Conservation (phyloP, 2,888 invertebrate species). For the Lithophane semibrunnea region DNA sequence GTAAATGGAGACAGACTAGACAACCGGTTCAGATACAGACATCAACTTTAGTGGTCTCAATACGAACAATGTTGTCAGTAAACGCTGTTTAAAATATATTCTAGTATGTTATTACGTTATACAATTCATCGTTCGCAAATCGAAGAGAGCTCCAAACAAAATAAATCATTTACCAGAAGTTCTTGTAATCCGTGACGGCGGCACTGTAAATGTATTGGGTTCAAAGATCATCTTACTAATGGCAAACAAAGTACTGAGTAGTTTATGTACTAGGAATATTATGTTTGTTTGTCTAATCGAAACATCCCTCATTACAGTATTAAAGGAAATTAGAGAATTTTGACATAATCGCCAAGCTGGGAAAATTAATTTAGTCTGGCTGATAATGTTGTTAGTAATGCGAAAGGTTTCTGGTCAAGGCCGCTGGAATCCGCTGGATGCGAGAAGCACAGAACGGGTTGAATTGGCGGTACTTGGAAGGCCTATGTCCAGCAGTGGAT, state of each 20-base stretch:
- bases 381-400: neutral
- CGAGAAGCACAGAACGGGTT: too few relatives aligned
- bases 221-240: constrained; percentile 29
- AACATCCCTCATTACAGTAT: neutral
- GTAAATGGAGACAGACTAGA: too few relatives aligned
- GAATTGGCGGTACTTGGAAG: too few relatives aligned
- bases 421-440: too few relatives aligned
- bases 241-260: constrained; percentile 19
- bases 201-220: constrained; percentile 10
- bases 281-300: neutral
- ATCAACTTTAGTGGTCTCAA: neutral
- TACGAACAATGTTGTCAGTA: neutral
- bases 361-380: neutral
- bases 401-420: neutral
- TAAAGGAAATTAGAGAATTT: neutral
- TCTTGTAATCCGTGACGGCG: constrained; percentile 25
- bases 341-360: neutral
- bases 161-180: constrained; percentile 34
- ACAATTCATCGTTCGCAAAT: constrained; percentile 14
- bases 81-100: neutral
- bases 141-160: constrained; percentile 29
- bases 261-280: neutral
- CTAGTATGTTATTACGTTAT: constrained; percentile 9
- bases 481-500: too few relatives aligned
- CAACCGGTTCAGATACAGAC: too few relatives aligned